Evolutionary conservation across 2,888 invertebrate species (phyloP).

Genomic region (Oscheius sp.): DNA sequence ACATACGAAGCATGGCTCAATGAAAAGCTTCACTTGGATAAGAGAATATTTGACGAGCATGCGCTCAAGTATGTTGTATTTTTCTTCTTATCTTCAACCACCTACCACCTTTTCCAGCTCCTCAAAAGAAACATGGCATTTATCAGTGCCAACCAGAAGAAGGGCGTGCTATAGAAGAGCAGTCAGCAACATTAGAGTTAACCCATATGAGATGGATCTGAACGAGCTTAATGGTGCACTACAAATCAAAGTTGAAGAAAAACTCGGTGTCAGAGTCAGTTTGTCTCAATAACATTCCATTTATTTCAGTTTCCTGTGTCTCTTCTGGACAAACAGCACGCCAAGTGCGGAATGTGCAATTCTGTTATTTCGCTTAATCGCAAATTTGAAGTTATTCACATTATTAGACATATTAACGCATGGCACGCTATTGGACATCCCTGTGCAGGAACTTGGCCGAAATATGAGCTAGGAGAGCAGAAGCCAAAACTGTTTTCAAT

Average conservation of each 20-base stretch:
- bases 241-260: not conserved
- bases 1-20: not conserved
- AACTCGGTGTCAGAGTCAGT: not conserved
- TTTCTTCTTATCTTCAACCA: not conserved
- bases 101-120: not conserved
- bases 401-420: not conserved
- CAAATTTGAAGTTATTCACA: not conserved
- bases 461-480: no score
- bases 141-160: not conserved
- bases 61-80: not conserved
- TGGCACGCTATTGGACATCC: no score
- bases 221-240: not conserved
- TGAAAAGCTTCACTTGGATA: not conserved
- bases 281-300: not conserved
- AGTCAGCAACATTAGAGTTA: not conserved
- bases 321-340: not conserved
- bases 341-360: not conserved
- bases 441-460: no score
- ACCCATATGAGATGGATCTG: not conserved
- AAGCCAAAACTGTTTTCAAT: conserved; percentile 35
- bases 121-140: not conserved
- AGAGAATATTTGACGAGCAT: no score
- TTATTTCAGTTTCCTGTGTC: not conserved
- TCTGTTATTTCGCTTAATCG: not conserved
- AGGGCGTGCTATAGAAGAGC: not conserved